Conservation (phyloP, 2,113 vertebrate genomes). For the Nerophis lumbriciformis region DNA sequence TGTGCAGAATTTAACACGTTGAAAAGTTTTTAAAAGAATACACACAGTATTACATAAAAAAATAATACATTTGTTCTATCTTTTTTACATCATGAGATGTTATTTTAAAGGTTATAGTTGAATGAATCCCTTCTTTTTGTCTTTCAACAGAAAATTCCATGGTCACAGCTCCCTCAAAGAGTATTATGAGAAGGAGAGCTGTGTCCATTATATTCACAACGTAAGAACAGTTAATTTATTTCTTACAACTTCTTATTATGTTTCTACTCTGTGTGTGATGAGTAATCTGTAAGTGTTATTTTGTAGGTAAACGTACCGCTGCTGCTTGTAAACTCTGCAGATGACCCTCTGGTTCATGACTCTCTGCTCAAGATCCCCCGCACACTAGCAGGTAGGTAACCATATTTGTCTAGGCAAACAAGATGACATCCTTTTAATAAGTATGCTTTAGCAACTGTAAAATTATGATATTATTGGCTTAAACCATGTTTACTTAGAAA, state of each 20-base stretch:
- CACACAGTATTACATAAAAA: too few relatives aligned
- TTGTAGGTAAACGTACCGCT: conserved; percentile 88
- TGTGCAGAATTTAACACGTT: too few relatives aligned
- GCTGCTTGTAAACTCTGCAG: conserved; percentile 90
- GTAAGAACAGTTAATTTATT: conserved; percentile 64
- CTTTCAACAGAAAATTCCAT: conserved; percentile 86
- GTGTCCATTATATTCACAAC: conserved; percentile 90
- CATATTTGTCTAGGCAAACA: neutral
- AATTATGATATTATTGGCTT: neutral
- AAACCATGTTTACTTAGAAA: neutral
- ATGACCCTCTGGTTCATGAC: conserved; percentile 92
- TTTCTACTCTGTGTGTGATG: conserved; percentile 3
- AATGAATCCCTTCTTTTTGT: conserved; percentile 1
- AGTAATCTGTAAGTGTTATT: neutral
- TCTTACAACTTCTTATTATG: neutral
- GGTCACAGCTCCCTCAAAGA: conserved; percentile 91
- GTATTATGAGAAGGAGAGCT: conserved; percentile 97
- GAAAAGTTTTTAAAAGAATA: too few relatives aligned
- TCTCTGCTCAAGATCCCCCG: conserved; percentile 94
- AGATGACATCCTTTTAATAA: neutral
- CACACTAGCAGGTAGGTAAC: conserved; percentile 83
- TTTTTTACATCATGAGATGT: too few relatives aligned
- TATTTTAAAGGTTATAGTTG: neutral
- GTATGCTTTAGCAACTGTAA: neutral
- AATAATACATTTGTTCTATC: too few relatives aligned